phyloP scores from a whole-genome alignment of 2,113 vertebrate species.

The Urocynchramus pylzowi region DNA sequence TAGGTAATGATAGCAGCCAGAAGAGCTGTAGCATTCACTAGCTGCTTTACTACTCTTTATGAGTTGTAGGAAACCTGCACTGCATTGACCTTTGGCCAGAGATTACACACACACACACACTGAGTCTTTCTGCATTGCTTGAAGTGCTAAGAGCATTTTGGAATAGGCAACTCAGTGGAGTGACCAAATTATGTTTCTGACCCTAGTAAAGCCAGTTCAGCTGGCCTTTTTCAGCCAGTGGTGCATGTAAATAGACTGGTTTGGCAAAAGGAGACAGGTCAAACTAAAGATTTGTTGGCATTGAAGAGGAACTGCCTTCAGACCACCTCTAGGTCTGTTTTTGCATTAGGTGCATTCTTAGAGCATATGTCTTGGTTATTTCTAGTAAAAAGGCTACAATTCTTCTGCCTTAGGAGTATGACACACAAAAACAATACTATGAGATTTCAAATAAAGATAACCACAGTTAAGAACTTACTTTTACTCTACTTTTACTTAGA shows the following conservation, averaged over 20 bases:
- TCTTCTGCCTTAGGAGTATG: neutral
- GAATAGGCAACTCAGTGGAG: neutral
- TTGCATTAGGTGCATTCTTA: neutral
- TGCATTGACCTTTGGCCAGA: neutral
- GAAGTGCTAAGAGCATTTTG: neutral
- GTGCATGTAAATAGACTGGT: neutral
- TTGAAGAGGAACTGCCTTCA: neutral
- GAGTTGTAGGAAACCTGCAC: neutral
- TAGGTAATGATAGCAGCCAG: neutral
- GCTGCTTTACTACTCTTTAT: accelerated
- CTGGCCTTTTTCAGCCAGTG: neutral
- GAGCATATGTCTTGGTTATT: neutral
- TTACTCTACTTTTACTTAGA: neutral
- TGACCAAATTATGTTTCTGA: neutral
- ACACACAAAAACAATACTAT: neutral
- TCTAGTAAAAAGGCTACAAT: neutral
- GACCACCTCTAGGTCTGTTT: neutral
- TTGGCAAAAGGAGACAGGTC: neutral
- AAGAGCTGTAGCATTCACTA: neutral
- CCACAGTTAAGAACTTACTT: neutral
- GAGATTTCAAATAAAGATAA: neutral
- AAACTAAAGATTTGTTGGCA: neutral
- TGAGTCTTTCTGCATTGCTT: neutral
- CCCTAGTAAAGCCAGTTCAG: neutral
- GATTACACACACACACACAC: neutral